These are phyloP conservation scores for Athetis lepigone DNA, from an alignment of 2,888 invertebrate genomes.

Conservation along the genomic window DNA sequence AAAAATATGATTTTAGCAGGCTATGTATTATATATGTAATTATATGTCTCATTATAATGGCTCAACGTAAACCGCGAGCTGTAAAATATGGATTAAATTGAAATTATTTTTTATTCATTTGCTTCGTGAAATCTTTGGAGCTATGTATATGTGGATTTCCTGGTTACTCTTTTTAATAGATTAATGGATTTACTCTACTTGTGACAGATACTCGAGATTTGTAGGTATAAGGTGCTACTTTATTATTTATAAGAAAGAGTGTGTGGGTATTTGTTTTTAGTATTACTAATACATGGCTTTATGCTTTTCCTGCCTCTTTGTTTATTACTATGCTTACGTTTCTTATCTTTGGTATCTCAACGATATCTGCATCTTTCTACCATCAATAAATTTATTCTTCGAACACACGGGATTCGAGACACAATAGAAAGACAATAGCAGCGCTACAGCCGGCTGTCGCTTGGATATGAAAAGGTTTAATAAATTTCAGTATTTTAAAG, in stretches of 20 bases:
- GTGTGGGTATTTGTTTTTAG: neutral
- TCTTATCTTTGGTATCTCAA: too few relatives aligned
- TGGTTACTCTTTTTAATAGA: conserved; percentile 35
- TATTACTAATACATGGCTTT: neutral
- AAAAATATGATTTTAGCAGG: too few relatives aligned
- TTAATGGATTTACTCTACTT: conserved; percentile 12
- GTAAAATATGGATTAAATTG: conserved; percentile 25
- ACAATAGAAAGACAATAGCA: too few relatives aligned
- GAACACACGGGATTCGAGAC: too few relatives aligned
- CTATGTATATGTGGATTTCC: conserved; percentile 14
- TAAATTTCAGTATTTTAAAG: too few relatives aligned
- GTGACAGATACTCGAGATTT: neutral
- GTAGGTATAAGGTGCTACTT: neutral
- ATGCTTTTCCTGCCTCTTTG: neutral
- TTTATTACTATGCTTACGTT: too few relatives aligned
- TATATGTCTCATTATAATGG: neutral
- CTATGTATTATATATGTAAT: too few relatives aligned
- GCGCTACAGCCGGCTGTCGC: too few relatives aligned
- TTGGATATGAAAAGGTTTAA: too few relatives aligned
- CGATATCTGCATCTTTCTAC: too few relatives aligned
- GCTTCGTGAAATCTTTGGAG: conserved; percentile 12
- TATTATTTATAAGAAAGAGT: conserved; percentile 20
- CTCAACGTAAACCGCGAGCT: neutral
- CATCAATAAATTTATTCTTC: too few relatives aligned
- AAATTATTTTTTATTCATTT: conserved; percentile 43